phyloP scores from a whole-genome alignment of 2,888 invertebrate genomes.

The Dichetophora obliterata region DNA sequence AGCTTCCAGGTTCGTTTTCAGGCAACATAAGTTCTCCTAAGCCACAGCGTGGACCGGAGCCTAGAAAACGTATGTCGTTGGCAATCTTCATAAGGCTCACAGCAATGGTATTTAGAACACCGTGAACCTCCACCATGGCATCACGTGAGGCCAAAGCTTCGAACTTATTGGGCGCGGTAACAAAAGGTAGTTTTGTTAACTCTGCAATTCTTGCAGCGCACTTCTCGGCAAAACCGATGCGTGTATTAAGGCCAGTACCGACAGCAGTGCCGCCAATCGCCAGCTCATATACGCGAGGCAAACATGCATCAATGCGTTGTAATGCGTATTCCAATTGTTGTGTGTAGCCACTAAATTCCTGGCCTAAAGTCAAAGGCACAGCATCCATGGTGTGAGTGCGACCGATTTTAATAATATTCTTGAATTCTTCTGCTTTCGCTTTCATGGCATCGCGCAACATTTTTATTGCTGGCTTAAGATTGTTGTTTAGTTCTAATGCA shows the following conservation, averaged over 20 bases:
- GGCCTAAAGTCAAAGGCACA: constrained; percentile 93
- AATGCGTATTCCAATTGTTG: constrained; percentile 89
- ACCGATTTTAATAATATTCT: constrained; percentile 96
- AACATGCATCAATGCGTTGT: constrained; percentile 83
- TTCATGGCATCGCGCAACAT: constrained; percentile 81
- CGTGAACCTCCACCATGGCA: constrained; percentile 95
- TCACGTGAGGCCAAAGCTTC: constrained; percentile 96
- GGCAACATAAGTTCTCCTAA: constrained; percentile 94
- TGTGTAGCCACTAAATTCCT: constrained; percentile 96
- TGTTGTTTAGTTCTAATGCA: constrained; percentile 86
- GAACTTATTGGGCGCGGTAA: constrained; percentile 97
- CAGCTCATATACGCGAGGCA: constrained; percentile 90
- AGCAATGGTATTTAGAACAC: constrained; percentile 92
- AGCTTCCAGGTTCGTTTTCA: constrained; percentile 99
- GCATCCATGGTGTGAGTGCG: constrained; percentile 91
- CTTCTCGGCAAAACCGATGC: constrained; percentile 95
- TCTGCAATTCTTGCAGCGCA: constrained; percentile 85
- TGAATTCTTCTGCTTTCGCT: constrained; percentile 86
- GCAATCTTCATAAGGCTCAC: constrained; percentile 96
- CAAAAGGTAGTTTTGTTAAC: constrained; percentile 91
- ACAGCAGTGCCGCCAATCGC: constrained; percentile 98
- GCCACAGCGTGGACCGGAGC: constrained; percentile 97
- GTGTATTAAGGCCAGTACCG: constrained; percentile 96
- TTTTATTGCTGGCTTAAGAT: constrained; percentile 85
- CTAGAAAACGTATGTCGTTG: constrained; percentile 92